phyloP scores from a whole-genome alignment of 2,113 vertebrate species.

The Apus apus region DNA sequence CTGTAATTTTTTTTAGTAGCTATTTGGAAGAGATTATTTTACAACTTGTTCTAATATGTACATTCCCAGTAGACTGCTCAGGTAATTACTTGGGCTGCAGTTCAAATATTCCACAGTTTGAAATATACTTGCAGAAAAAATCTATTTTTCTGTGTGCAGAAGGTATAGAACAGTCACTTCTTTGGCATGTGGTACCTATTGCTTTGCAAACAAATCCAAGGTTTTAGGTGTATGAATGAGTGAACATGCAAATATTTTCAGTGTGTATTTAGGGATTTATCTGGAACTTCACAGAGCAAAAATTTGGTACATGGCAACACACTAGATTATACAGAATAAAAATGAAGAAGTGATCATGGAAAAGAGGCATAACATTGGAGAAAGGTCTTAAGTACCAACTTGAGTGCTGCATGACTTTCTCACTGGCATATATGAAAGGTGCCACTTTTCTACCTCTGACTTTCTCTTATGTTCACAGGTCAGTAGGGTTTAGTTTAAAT shows the following conservation, averaged over 20 bases:
- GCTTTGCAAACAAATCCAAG: background rate
- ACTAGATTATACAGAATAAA: background rate
- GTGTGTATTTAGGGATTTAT: background rate
- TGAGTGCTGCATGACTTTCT: background rate
- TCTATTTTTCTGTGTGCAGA: slow-evolving; percentile 26
- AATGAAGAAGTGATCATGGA: background rate
- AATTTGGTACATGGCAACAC: background rate
- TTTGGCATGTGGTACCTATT: background rate
- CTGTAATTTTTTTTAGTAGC: slow-evolving; percentile 60
- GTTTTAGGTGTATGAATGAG: background rate
- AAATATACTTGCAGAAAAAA: slow-evolving; percentile 40
- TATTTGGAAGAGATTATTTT: slow-evolving; percentile 66
- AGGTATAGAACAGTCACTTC: background rate
- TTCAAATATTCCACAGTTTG: slow-evolving; percentile 53
- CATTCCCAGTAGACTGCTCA: slow-evolving; percentile 51
- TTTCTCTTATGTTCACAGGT: background rate
- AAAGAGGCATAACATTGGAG: background rate
- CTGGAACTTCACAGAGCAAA: slow-evolving; percentile 12
- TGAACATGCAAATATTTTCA: background rate
- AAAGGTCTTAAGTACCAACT: background rate
- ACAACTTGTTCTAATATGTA: slow-evolving; percentile 53
- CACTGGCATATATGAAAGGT: background rate
- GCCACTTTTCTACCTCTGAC: background rate
- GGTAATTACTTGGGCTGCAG: slow-evolving; percentile 51
- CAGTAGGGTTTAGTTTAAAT: background rate